These are phyloP conservation scores for Agonopterix subpropinquella DNA, from an alignment of 2,888 invertebrate genomes.

Conservation along the genomic window DNA sequence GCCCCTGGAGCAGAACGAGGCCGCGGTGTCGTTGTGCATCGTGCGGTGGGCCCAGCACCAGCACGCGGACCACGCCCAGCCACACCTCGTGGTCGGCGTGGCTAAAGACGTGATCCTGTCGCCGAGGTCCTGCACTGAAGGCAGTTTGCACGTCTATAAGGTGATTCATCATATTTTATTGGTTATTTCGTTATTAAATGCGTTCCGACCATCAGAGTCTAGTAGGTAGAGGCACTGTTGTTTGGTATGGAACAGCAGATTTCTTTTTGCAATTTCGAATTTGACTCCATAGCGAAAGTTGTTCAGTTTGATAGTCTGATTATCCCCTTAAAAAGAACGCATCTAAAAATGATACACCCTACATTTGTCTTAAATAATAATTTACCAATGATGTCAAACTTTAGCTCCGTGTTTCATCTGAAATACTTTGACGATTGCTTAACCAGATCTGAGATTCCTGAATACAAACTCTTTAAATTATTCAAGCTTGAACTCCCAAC, in stretches of 20 bases:
- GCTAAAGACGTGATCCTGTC: slow-evolving; percentile 93
- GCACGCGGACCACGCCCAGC: slow-evolving; percentile 56
- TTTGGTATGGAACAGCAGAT: no score
- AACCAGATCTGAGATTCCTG: slow-evolving; percentile 3
- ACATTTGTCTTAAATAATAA: not conserved
- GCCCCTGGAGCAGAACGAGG: slow-evolving; percentile 96
- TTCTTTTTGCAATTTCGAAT: no score
- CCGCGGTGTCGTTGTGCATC: slow-evolving; percentile 91
- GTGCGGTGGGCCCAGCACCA: slow-evolving; percentile 85
- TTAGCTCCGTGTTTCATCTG: slow-evolving; percentile 79
- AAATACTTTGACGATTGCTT: slow-evolving; percentile 31
- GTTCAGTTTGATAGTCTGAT: no score
- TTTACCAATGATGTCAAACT: slow-evolving; percentile 19
- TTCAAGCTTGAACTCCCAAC: not conserved
- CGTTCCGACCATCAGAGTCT: no score
- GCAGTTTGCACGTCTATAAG: slow-evolving; percentile 92
- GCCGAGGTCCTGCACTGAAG: slow-evolving; percentile 88
- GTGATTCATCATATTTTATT: slow-evolving; percentile 26
- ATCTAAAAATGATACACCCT: not conserved
- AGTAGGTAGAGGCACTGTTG: no score
- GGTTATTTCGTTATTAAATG: not conserved
- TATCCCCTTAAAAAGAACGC: no score
- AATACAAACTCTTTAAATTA: not conserved
- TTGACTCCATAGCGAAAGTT: no score
- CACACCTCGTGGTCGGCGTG: slow-evolving; percentile 90